Conservation (phyloP, 2,797 vertebrate genomes). For the Enteromius afrohamiltoni region DNA sequence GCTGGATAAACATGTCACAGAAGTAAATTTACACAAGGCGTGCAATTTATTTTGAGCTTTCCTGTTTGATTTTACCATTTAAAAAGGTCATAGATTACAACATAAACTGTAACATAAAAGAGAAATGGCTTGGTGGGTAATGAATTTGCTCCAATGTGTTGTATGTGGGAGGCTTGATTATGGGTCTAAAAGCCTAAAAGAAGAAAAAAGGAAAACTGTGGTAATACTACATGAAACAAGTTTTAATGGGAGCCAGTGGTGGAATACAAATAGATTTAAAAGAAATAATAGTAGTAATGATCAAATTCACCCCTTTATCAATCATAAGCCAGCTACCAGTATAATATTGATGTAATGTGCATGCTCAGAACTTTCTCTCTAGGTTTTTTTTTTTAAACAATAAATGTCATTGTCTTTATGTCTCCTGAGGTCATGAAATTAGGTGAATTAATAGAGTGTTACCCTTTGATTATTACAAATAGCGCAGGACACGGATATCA, state of each 20-base stretch:
- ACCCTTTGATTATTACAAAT: slow-evolving; percentile 21
- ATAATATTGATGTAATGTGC: no score
- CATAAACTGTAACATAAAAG: background rate
- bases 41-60: slow-evolving; percentile 1
- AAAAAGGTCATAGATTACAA: background rate
- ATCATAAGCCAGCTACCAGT: no score
- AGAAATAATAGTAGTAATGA: background rate
- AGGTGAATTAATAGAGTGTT: background rate
- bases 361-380: no score
- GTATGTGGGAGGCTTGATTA: background rate
- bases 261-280: background rate
- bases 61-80: background rate
- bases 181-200: background rate
- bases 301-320: no score
- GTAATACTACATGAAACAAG: background rate
- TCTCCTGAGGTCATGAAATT: background rate
- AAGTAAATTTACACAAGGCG: background rate
- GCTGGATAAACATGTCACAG: slow-evolving; percentile 13
- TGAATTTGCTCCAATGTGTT: background rate
- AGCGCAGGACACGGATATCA: background rate
- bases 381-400: no score
- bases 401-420: no score
- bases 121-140: background rate
- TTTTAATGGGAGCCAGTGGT: background rate
- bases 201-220: background rate